Conservation (phyloP, 2,888 invertebrate species). For the Rhopalosiphum nymphaeae region DNA sequence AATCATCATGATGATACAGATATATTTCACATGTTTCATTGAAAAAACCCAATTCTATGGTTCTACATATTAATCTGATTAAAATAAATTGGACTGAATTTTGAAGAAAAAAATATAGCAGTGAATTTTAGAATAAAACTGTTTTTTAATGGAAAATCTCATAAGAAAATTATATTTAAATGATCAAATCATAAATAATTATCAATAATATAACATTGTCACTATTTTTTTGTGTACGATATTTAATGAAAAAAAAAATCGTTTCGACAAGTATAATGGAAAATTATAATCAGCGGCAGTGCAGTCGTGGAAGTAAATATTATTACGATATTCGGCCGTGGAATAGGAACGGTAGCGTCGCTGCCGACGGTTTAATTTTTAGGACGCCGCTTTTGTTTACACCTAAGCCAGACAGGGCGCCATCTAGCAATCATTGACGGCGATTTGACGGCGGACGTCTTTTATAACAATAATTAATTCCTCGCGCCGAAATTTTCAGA, state of each 20-base stretch:
- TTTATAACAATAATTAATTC: not conserved
- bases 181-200: not conserved
- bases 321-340: not conserved
- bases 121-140: no score
- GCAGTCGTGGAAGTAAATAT: constrained; percentile 38
- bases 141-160: not conserved
- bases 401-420: not conserved
- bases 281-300: not conserved
- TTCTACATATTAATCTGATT: no score
- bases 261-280: not conserved
- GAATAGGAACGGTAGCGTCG: constrained; percentile 10
- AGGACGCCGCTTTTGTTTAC: constrained; percentile 54
- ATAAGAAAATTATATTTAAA: not conserved
- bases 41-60: no score
- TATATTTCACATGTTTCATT: not conserved
- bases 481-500: not conserved
- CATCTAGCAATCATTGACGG: constrained; percentile 19
- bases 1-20: not conserved
- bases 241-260: not conserved
- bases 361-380: not conserved
- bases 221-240: not conserved
- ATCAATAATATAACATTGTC: not conserved
- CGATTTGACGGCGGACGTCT: not conserved
- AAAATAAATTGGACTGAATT: no score
- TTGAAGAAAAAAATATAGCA: no score